Base-by-base conservation (phyloP, 2,113 vertebrate genomes). In the Microcebus jonahi region DNA sequence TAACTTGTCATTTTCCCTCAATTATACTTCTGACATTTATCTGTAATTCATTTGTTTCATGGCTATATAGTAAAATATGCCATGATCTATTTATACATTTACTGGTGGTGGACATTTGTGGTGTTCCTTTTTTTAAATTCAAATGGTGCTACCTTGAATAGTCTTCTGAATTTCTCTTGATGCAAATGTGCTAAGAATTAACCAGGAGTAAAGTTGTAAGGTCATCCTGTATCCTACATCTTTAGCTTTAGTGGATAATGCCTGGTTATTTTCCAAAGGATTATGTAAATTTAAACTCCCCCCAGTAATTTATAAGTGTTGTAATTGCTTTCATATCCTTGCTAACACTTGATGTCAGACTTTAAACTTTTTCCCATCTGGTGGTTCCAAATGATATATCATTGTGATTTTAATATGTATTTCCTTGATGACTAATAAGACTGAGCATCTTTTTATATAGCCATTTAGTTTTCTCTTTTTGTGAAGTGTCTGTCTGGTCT, bases 381-480 rank as follows among this genome's bases (percentile, higher is more conserved):
- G 70, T 89, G 71, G 27, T 88, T 97, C 50, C 61, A n/a, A 89
- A 77, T 67, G 31, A 27, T 39, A 4, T 59, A 20, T 80, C 18
- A 12, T 65, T 92, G 65, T 45, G 81, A n/a, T 59, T 95, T 94
- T 73, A 79, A 67, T 86, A 61, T 63, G 20, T 65, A 48, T 94
- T 88, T 94, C 9, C 17, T 27, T 83, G 77, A 68, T 65, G 50
- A 63, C 90, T 88, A 85, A 71, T 61, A 55, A 90, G 8, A 84
- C 45, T 31, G 89, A 84, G 21, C 57, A 20, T 93, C 45, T 65
- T 94, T 90, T 94, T 57, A 57, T 45, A 31, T 27, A 65, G 50
- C 34, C 80, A n/a, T 75, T 94, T 92, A 59, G 65, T 91, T 87
- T 94, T 73, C 80, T 34, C 67, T 14, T 92, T 45, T 79, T 79